Base-by-base conservation (phyloP, 1,140 invertebrate genomes). In the Glomeris maerens region DNA sequence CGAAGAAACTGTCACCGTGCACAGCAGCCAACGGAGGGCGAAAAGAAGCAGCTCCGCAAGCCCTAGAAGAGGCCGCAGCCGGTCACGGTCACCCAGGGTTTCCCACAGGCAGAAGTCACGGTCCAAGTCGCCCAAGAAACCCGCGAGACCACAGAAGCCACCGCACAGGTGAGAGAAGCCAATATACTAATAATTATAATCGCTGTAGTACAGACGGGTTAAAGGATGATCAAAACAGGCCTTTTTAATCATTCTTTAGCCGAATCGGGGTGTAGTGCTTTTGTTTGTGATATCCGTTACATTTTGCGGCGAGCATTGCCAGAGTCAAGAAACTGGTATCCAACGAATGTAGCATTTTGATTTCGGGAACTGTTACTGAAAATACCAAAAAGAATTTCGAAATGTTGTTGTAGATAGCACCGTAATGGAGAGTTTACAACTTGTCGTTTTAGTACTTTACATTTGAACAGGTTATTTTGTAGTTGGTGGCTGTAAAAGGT, bases 41-140 rank as follows among this genome's bases (percentile, higher is more conserved):
- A 3, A 22, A 41, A 1, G 27, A 22, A 20, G 20, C 40, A 29
- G 39, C 21, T 27, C 36, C 20, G 10, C 47, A 13, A 49, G 36
- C 31, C 39, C 31, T n/a, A 7, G 23, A 20, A 14, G 10, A 36
- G 20, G 2, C 14, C 26, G 49, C 14, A 2, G 27, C 21, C 13
- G 31, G 10, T 44, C 27, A 2, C 27, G n/a, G 14, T 46, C 49
- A 27, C 47, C 13, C 31, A 57, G 57, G 48, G 42, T 21, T 14
- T 21, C 38, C 7, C 38, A 53, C 21, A 31, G 46, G 7, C 52
- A 53, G 23, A 51, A 52, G 13, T 45, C 50, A 17, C 54, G 54
- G 10, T 60, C 59, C 7, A 42, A 52, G 23, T 60, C 59, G 7
- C 56, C 58, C 10, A 48, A 48, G 21, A 22, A 47, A 21, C 29